Evolutionary conservation across 2,888 invertebrate genomes (phyloP).

Genomic region (Apamea monoglypha): DNA sequence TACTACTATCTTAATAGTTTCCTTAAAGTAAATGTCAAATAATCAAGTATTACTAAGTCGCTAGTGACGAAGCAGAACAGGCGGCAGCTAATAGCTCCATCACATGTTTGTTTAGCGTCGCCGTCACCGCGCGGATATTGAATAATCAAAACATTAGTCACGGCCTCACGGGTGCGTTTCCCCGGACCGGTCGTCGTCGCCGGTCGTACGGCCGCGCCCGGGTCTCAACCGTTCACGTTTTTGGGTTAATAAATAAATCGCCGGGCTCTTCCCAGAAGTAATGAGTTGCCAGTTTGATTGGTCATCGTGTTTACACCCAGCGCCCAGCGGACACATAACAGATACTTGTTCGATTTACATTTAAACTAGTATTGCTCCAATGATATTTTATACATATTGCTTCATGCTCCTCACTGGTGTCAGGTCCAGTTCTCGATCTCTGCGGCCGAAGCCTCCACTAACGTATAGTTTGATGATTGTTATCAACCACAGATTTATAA

Average conservation of each 20-base stretch:
- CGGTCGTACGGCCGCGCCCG: conserved; percentile 1
- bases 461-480: conserved; percentile 11
- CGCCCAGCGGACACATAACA: conserved; percentile 3
- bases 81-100: conserved; percentile 20
- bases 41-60: conserved; percentile 17
- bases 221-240: conserved; percentile 28
- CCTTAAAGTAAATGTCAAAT: conserved; percentile 19
- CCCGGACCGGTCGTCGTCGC: conserved; percentile 1
- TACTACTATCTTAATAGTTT: background rate
- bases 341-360: background rate
- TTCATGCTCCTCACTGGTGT: background rate
- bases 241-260: conserved; percentile 40
- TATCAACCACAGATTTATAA: too few relatives aligned
- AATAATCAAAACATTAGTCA: conserved; percentile 40
- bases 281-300: conserved; percentile 31
- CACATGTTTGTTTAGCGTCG: conserved; percentile 10
- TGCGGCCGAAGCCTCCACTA: background rate
- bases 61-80: conserved; percentile 16
- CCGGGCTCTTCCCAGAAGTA: conserved; percentile 32
- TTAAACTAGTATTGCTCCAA: background rate
- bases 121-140: conserved; percentile 33
- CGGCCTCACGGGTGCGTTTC: conserved; percentile 23
- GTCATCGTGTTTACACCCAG: conserved; percentile 9
- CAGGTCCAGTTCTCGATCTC: background rate
- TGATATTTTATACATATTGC: background rate